Evolutionary conservation across 1,140 invertebrate genomes (phyloP).

Genomic region (Macrocentrus cingulum): DNA sequence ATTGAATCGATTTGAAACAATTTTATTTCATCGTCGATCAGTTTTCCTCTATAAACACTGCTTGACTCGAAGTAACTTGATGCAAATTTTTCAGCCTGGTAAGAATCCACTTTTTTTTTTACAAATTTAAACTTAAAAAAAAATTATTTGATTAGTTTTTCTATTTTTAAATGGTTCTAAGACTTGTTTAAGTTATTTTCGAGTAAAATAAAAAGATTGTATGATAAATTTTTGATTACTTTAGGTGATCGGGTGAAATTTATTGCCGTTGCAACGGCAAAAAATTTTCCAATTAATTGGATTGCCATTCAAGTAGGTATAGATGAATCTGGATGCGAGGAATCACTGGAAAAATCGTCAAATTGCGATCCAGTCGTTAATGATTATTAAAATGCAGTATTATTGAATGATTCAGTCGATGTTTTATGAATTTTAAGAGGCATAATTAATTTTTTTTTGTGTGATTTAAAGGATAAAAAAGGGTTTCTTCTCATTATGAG

Average conservation of each 20-base stretch:
- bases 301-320: constrained; percentile 38
- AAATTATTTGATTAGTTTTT: no score
- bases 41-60: constrained; percentile 34
- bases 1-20: constrained; percentile 36
- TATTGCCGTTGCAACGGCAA: constrained; percentile 36
- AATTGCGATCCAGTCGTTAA: not conserved
- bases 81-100: constrained; percentile 37
- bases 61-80: constrained; percentile 28
- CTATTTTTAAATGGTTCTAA: no score
- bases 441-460: no score
- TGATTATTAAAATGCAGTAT: constrained; percentile 1
- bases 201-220: no score
- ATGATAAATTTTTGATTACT: constrained; percentile 8
- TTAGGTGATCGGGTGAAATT: constrained; percentile 39
- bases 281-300: constrained; percentile 34
- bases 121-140: constrained; percentile 1
- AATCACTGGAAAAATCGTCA: constrained; percentile 28
- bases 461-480: no score
- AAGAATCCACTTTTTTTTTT: constrained; percentile 13
- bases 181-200: no score
- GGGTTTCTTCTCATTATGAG: no score
- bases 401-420: no score
- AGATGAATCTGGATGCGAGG: constrained; percentile 22
- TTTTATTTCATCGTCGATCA: constrained; percentile 38
- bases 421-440: no score